phyloP scores from a whole-genome alignment of 2,113 vertebrate species.

The Cyprinodon brontotheroides region DNA sequence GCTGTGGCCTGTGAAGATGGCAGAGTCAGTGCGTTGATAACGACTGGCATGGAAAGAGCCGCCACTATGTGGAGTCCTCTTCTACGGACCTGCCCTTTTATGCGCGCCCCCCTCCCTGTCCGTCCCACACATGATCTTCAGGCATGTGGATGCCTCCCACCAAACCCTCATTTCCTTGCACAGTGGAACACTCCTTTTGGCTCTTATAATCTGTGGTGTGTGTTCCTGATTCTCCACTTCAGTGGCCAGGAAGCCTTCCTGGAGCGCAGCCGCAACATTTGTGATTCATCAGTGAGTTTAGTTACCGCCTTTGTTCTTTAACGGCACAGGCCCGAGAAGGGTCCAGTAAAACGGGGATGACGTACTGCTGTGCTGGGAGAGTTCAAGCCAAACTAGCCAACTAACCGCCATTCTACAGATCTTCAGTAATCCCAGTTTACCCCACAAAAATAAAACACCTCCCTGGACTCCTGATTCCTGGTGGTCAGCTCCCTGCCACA shows the following conservation, averaged over 20 bases:
- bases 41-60: slow-evolving; percentile 37
- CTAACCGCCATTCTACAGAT: slow-evolving; percentile 7
- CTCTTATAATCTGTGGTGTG: slow-evolving; percentile 43
- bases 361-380: slow-evolving; percentile 51
- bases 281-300: slow-evolving; percentile 71
- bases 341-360: slow-evolving; percentile 67
- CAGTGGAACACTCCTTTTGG: slow-evolving; percentile 32
- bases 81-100: slow-evolving; percentile 2
- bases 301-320: slow-evolving; percentile 59
- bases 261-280: slow-evolving; percentile 70
- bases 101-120: slow-evolving; percentile 46
- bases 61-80: slow-evolving; percentile 29
- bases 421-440: slow-evolving; percentile 7
- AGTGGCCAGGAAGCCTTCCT: slow-evolving; percentile 53
- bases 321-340: slow-evolving; percentile 44
- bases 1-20: slow-evolving; percentile 41
- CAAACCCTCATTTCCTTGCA: slow-evolving; percentile 35
- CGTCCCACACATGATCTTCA: slow-evolving; percentile 57
- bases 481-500: slow-evolving; percentile 34
- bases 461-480: slow-evolving; percentile 38
- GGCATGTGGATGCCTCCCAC: slow-evolving; percentile 48
- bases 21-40: slow-evolving; percentile 58
- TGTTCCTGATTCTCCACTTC: slow-evolving; percentile 48
- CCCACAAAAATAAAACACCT: not conserved
- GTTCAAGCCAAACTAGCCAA: slow-evolving; percentile 31